Conservation (phyloP, 2,888 invertebrate species). For the Lasioglossum villosulum region DNA sequence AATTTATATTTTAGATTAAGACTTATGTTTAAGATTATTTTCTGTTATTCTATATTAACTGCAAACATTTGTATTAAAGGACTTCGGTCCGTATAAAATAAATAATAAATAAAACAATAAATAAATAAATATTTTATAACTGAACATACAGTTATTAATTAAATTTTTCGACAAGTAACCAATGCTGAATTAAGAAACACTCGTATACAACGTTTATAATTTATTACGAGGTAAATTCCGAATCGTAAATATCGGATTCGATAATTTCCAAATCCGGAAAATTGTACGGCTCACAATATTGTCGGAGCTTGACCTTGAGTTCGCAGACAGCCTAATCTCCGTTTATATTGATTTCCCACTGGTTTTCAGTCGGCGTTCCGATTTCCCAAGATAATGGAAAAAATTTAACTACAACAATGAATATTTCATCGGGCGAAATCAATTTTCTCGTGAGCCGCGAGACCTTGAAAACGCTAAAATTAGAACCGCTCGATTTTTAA, state of each 20-base stretch:
- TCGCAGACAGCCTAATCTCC: conserved; percentile 6
- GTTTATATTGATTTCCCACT: conserved; percentile 25
- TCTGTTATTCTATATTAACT: too few relatives aligned
- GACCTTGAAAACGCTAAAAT: conserved; percentile 3
- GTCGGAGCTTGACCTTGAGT: not conserved
- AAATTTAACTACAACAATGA: not conserved
- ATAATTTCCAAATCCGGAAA: not conserved
- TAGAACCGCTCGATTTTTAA: not conserved
- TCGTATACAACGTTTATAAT: not conserved
- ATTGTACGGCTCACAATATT: not conserved
- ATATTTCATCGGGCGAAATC: not conserved
- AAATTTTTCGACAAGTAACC: not conserved
- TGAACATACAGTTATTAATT: not conserved
- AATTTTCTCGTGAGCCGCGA: not conserved
- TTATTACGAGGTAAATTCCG: not conserved
- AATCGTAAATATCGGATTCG: not conserved
- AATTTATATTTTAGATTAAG: too few relatives aligned
- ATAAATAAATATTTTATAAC: not conserved
- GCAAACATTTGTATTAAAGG: too few relatives aligned
- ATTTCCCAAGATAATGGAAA: not conserved
- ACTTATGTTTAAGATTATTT: too few relatives aligned
- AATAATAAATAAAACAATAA: too few relatives aligned
- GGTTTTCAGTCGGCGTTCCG: not conserved
- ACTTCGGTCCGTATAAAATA: too few relatives aligned
- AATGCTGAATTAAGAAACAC: not conserved